Evolutionary conservation across 2,113 vertebrate species (phyloP).

Genomic region (Phrynosoma platyrhinos): DNA sequence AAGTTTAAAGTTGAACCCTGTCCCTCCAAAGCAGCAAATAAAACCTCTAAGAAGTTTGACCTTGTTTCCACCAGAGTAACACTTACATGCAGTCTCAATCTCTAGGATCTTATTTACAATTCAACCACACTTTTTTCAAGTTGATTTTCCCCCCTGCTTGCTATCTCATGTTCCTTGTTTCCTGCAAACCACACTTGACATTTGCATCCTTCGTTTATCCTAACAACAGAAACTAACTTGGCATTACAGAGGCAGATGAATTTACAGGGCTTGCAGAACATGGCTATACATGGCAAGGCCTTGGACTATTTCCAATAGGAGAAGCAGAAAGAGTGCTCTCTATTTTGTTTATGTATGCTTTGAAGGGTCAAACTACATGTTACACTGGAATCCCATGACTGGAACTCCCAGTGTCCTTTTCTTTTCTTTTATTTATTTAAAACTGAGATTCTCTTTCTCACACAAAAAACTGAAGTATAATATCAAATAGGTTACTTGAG

Average conservation of each 20-base stretch:
- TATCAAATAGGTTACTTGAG: background rate
- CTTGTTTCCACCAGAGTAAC: slow-evolving; percentile 27
- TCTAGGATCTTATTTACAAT: background rate
- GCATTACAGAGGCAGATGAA: slow-evolving; percentile 22
- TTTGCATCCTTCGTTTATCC: slow-evolving; percentile 48
- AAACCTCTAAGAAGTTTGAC: slow-evolving; percentile 35
- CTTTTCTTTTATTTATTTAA: background rate
- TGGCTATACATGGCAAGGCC: slow-evolving; percentile 30
- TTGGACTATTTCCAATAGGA: background rate
- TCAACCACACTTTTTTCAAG: slow-evolving; percentile 22
- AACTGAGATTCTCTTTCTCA: background rate
- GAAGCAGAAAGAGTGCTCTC: background rate
- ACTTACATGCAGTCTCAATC: slow-evolving; percentile 7
- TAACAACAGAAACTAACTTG: slow-evolving; percentile 41
- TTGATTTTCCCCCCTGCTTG: background rate
- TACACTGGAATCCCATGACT: background rate
- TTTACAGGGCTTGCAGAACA: slow-evolving; percentile 42
- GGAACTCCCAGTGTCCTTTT: background rate
- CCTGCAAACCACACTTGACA: slow-evolving; percentile 52
- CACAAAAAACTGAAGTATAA: background rate
- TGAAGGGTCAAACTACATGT: background rate
- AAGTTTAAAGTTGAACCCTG: background rate
- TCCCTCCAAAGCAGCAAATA: background rate
- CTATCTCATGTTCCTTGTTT: slow-evolving; percentile 52
- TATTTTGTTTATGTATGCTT: background rate